Evolutionary conservation across 2,113 vertebrate genomes (phyloP).

Genomic region (Fukomys damarensis): DNA sequence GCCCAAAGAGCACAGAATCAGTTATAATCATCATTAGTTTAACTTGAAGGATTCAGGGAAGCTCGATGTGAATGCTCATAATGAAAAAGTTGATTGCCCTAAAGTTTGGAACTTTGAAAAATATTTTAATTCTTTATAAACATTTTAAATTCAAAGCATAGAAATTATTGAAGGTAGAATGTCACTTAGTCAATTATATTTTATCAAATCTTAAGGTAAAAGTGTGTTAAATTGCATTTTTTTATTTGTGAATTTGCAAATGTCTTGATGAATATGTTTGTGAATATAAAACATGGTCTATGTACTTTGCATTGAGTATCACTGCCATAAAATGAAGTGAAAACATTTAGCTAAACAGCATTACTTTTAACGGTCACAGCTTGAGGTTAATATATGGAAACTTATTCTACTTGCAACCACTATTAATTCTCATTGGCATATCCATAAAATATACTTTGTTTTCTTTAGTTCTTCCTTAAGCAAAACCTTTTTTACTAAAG

Average conservation of each 20-base stretch:
- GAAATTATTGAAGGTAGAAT: neutral
- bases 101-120: neutral
- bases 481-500: neutral
- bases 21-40: neutral
- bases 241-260: neutral
- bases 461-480: slow-evolving; percentile 34
- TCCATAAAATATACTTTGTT: neutral
- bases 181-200: neutral
- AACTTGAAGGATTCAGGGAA: neutral
- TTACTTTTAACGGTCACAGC: neutral
- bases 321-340: neutral
- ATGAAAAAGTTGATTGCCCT: neutral
- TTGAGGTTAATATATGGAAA: slow-evolving; percentile 7
- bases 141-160: neutral
- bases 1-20: neutral
- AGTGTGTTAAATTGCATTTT: neutral
- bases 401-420: neutral
- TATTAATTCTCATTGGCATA: slow-evolving; percentile 32
- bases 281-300: neutral
- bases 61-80: neutral
- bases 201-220: neutral
- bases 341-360: neutral
- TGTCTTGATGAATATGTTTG: neutral
- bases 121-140: neutral
- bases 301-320: neutral